These are phyloP conservation scores for Willisornis vidua DNA, from an alignment of 2,113 vertebrate genomes.

Conservation along the genomic window DNA sequence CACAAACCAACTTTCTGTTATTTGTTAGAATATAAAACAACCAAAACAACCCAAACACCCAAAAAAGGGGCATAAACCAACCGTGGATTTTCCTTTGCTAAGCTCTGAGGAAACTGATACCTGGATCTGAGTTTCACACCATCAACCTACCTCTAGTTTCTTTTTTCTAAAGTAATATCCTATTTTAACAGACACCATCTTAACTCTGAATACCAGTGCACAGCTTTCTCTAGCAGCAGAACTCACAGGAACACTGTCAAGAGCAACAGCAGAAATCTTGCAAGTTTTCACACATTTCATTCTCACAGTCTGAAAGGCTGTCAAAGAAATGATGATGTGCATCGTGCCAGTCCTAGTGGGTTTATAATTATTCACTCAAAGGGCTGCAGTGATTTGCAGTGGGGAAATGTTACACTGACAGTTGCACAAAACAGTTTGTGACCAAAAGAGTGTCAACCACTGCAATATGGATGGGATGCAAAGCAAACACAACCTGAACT, in stretches of 20 bases:
- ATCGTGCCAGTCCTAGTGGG: not conserved
- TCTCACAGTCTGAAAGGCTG: not conserved
- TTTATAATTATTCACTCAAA: not conserved
- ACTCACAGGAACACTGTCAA: not conserved
- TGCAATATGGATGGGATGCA: not conserved
- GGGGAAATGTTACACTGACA: not conserved
- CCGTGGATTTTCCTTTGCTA: not conserved
- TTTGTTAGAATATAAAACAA: not conserved
- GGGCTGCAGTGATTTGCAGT: not conserved
- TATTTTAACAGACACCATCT: not conserved
- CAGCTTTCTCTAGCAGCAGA: not conserved
- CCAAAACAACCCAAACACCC: not conserved
- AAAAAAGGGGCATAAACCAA: not conserved
- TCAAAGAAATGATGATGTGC: not conserved
- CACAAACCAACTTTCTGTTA: not conserved
- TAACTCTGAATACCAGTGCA: not conserved
- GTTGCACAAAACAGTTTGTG: not conserved
- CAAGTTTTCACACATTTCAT: not conserved
- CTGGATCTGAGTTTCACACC: not conserved
- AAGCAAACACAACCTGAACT: conserved; percentile 21
- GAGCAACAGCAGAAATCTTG: not conserved
- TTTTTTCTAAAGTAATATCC: not conserved
- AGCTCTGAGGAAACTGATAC: not conserved
- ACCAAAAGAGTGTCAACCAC: not conserved
- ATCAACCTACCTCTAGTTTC: not conserved